phyloP scores from a whole-genome alignment of 2,797 vertebrate genomes.

The Hippoglossus hippoglossus region DNA sequence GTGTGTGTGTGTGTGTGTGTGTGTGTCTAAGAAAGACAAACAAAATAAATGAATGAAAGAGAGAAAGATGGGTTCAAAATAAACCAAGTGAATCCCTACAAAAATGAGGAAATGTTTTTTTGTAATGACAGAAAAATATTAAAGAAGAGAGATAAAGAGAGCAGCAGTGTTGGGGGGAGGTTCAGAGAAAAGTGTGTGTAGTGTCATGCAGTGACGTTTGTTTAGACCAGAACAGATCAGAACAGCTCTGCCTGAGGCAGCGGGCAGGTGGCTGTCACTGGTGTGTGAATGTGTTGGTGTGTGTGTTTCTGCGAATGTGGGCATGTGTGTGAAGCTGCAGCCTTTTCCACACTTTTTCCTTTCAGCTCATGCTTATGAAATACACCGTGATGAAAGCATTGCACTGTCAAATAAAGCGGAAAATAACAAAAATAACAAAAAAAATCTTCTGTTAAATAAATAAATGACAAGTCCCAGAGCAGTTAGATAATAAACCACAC shows the following conservation, averaged over 20 bases:
- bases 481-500: background rate
- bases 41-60: background rate
- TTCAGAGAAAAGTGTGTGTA: conserved; percentile 86
- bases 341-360: conserved; percentile 22
- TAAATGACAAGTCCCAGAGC: background rate
- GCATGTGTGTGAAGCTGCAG: conserved; percentile 26
- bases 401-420: too few relatives aligned
- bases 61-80: too few relatives aligned
- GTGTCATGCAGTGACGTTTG: conserved; percentile 90
- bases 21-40: background rate
- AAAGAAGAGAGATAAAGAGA: conserved; percentile 22
- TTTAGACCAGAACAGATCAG: conserved; percentile 93
- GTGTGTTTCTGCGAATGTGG: conserved; percentile 18
- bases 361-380: conserved; percentile 1
- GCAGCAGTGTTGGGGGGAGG: conserved; percentile 22
- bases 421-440: background rate
- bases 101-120: background rate
- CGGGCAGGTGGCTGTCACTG: conserved; percentile 90
- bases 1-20: too few relatives aligned
- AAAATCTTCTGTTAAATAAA: background rate
- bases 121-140: background rate
- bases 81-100: too few relatives aligned
- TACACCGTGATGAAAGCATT: background rate
- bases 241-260: conserved; percentile 81
- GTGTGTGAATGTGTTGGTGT: conserved; percentile 66